phyloP scores from a whole-genome alignment of 2,888 invertebrate genomes.

The Nyleta sp. region DNA sequence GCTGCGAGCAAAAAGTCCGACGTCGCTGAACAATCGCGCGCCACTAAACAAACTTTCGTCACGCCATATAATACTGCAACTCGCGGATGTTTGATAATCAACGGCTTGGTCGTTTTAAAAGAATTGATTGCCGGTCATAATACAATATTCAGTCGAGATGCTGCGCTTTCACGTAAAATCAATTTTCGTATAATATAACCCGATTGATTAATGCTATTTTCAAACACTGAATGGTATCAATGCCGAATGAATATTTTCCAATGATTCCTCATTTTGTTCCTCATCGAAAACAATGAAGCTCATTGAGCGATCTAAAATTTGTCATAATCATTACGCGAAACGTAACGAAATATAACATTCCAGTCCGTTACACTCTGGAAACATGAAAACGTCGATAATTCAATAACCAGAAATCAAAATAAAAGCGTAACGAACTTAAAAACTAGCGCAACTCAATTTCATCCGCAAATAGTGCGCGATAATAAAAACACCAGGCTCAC shows the following conservation, averaged over 20 bases:
- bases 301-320: not conserved
- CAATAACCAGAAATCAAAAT: not conserved
- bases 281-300: no score
- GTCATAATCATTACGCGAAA: no score
- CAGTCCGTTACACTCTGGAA: not conserved
- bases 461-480: not conserved
- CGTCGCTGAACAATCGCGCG: not conserved
- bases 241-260: no score
- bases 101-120: not conserved
- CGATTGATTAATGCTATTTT: no score
- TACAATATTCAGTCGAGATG: no score
- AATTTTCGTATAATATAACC: no score
- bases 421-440: not conserved
- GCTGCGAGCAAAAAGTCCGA: conserved; percentile 11
- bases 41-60: conserved; percentile 11
- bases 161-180: no score
- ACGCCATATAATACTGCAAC: not conserved
- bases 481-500: no score
- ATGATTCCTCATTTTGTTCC: no score
- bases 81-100: not conserved
- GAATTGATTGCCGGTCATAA: not conserved
- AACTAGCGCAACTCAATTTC: not conserved
- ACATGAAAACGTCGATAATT: not conserved
- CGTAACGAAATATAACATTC: no score
- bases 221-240: no score